These are phyloP conservation scores for Aphelinus atriplicis DNA, from an alignment of 1,140 invertebrate species.

Conservation along the genomic window DNA sequence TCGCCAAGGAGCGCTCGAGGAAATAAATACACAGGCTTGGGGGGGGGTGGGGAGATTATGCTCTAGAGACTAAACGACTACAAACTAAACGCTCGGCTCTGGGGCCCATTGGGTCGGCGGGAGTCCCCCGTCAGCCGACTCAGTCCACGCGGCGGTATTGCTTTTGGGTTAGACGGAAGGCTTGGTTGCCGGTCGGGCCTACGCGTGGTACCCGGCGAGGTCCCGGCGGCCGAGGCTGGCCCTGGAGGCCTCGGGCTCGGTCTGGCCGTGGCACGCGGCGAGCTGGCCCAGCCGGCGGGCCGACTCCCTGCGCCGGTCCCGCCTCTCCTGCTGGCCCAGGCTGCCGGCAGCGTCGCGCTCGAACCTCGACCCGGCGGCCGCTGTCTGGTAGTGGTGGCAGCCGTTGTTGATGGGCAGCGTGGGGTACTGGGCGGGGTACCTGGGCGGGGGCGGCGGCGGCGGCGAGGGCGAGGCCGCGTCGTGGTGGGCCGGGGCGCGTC, in stretches of 20 bases:
- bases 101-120: too few relatives aligned
- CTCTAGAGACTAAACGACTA: too few relatives aligned
- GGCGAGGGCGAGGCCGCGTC: conserved; percentile 30
- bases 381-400: conserved; percentile 50
- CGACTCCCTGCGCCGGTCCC: conserved; percentile 14
- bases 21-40: too few relatives aligned
- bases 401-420: conserved; percentile 56
- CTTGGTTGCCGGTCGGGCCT: background rate
- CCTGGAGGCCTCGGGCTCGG: conserved; percentile 34
- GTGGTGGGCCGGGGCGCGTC: conserved; percentile 38
- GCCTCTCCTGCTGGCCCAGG: background rate
- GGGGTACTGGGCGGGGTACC: conserved; percentile 53
- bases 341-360: background rate
- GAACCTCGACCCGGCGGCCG: background rate
- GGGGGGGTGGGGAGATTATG: too few relatives aligned
- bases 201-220: conserved; percentile 29
- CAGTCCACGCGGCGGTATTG: too few relatives aligned
- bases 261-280: conserved; percentile 35
- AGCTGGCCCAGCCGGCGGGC: conserved; percentile 34
- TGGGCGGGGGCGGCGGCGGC: conserved; percentile 49
- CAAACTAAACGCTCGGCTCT: too few relatives aligned
- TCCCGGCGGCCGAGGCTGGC: conserved; percentile 23
- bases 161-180: too few relatives aligned
- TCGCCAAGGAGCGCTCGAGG: too few relatives aligned
- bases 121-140: too few relatives aligned